Evolutionary conservation across 1,140 invertebrate genomes (phyloP).

Genomic region (Nebria ingens): DNA sequence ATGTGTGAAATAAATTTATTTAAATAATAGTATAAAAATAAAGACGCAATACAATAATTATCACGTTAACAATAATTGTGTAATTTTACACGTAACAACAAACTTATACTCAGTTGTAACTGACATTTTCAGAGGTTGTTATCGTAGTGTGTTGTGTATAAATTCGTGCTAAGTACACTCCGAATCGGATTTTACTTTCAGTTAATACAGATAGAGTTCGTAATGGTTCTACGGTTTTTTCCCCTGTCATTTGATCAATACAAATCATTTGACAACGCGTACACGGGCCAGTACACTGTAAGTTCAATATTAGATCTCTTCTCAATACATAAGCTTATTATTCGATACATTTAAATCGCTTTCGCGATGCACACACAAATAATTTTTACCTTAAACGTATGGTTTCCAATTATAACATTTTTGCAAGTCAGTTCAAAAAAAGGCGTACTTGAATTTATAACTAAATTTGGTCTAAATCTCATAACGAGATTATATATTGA

Average conservation of each 20-base stretch:
- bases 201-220: slow-evolving; percentile 63
- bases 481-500: slow-evolving; percentile 44
- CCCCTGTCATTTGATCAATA: slow-evolving; percentile 73
- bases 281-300: slow-evolving; percentile 65
- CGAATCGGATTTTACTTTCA: slow-evolving; percentile 65
- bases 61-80: background rate
- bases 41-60: no score
- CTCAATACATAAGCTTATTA: background rate
- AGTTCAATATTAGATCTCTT: slow-evolving; percentile 18
- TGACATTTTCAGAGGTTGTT: background rate
- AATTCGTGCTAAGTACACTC: slow-evolving; percentile 52
- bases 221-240: slow-evolving; percentile 75
- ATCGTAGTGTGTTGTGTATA: background rate
- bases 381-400: slow-evolving; percentile 52
- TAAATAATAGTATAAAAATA: no score
- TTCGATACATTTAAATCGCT: background rate
- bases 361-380: background rate
- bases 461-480: slow-evolving; percentile 58
- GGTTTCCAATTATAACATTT: slow-evolving; percentile 55
- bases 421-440: slow-evolving; percentile 71
- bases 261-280: slow-evolving; percentile 90
- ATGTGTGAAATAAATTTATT: no score
- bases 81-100: background rate
- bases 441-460: slow-evolving; percentile 46
- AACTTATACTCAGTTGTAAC: background rate